phyloP scores from a whole-genome alignment of 1,140 invertebrate genomes.

The Tetraneura akinire region DNA sequence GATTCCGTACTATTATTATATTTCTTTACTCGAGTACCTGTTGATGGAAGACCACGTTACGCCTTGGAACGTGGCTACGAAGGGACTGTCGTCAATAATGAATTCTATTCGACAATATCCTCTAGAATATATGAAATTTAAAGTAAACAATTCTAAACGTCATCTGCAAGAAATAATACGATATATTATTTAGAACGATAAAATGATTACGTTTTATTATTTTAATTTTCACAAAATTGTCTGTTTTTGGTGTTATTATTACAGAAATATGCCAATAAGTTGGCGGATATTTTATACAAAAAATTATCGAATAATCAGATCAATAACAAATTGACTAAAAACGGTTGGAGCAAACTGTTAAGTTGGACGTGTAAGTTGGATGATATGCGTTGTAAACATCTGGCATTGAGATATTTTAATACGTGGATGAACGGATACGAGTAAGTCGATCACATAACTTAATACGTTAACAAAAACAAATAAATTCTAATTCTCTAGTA shows the following conservation, averaged over 20 bases:
- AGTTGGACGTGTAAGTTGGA: conserved; percentile 7
- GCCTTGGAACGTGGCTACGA: not conserved
- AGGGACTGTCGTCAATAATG: not conserved
- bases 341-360: conserved; percentile 6
- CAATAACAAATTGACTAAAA: not conserved
- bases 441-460: not conserved
- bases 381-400: not conserved
- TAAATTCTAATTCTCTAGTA: no score
- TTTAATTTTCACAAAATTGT: no score
- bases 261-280: not conserved
- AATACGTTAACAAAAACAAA: no score
- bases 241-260: no score
- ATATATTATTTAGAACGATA: not conserved
- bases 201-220: not conserved
- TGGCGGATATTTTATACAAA: not conserved
- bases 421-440: not conserved
- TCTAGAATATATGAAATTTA: not conserved
- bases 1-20: conserved; percentile 33
- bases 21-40: conserved; percentile 18
- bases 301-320: not conserved
- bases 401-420: not conserved
- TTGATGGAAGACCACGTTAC: conserved; percentile 25
- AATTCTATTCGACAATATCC: not conserved
- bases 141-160: not conserved
- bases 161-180: not conserved